Conservation (phyloP, 2,888 invertebrate species). For the Amphipoea lucens region DNA sequence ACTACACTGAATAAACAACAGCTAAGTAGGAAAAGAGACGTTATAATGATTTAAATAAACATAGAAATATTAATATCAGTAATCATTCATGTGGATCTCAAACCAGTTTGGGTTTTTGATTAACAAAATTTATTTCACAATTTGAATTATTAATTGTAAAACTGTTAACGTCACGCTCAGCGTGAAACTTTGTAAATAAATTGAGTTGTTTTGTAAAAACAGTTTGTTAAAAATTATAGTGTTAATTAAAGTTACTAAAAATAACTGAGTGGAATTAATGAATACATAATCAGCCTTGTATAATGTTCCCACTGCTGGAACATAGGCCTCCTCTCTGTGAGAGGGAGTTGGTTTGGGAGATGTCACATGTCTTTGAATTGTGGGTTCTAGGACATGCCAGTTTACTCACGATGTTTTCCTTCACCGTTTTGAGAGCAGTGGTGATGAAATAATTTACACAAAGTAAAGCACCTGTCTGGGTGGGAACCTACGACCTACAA, state of each 20-base stretch:
- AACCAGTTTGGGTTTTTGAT: conserved; percentile 57
- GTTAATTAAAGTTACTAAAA: conserved; percentile 15
- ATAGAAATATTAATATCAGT: conserved; percentile 47
- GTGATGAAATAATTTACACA: not conserved
- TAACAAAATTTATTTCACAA: conserved; percentile 49
- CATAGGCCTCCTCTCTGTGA: no score
- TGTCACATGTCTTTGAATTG: not conserved
- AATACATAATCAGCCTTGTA: not conserved
- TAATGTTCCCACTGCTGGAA: not conserved
- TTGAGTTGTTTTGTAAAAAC: conserved; percentile 50
- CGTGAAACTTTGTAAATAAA: conserved; percentile 60
- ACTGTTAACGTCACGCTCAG: conserved; percentile 57
- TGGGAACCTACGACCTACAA: not conserved
- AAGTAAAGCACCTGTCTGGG: not conserved
- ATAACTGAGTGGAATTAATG: conserved; percentile 24
- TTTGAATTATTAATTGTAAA: conserved; percentile 53
- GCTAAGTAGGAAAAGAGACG: conserved; percentile 35
- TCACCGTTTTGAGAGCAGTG: not conserved
- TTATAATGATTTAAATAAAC: conserved; percentile 53
- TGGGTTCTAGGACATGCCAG: not conserved
- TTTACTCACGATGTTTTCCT: not conserved
- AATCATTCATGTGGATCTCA: conserved; percentile 37
- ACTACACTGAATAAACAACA: conserved; percentile 42
- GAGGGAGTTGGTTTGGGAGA: not conserved
- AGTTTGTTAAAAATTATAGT: conserved; percentile 29